These are phyloP conservation scores for Cladorhizidae sp. DNA, from an alignment of 37 sponge, comb jelly and placozoan genomes.

Conservation along the genomic window DNA sequence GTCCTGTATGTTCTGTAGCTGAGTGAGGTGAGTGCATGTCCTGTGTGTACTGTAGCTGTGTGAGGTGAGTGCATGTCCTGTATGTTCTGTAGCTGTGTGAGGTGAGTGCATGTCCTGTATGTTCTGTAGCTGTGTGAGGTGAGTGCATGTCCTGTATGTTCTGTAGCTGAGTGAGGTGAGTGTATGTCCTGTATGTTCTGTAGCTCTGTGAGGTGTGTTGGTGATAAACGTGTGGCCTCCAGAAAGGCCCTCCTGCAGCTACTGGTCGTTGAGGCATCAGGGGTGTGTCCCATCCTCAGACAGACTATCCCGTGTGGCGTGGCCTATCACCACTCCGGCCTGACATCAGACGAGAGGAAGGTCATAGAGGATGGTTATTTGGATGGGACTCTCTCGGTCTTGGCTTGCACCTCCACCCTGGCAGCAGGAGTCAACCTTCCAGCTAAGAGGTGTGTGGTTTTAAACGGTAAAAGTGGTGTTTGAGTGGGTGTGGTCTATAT, in stretches of 20 bases:
- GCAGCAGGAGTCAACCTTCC: constrained; percentile 98
- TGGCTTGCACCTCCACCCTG: constrained; percentile 92
- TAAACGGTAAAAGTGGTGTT: neutral
- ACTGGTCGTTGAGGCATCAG: constrained; percentile 58
- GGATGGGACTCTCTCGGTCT: constrained; percentile 64
- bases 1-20: too few relatives aligned
- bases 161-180: too few relatives aligned
- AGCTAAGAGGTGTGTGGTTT: constrained; percentile 72
- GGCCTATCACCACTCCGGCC: constrained; percentile 95
- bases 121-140: too few relatives aligned
- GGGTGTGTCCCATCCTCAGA: constrained; percentile 80
- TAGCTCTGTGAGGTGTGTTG: neutral
- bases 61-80: too few relatives aligned
- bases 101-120: too few relatives aligned
- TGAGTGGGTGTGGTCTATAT: too few relatives aligned
- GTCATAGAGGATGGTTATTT: constrained; percentile 87
- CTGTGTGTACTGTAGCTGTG: too few relatives aligned
- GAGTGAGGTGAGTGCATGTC: too few relatives aligned
- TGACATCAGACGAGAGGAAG: constrained; percentile 89
- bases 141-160: too few relatives aligned
- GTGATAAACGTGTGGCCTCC: neutral
- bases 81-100: too few relatives aligned
- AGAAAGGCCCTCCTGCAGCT: constrained; percentile 19
- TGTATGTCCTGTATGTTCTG: neutral
- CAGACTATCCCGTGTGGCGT: constrained; percentile 85